A percentile compares a stretch with the other conserved stretches of the same genome.
These are phyloP conservation scores for Galaxias olidus DNA, from an alignment of 2,797 vertebrate genomes.

Conservation along the genomic window DNA sequence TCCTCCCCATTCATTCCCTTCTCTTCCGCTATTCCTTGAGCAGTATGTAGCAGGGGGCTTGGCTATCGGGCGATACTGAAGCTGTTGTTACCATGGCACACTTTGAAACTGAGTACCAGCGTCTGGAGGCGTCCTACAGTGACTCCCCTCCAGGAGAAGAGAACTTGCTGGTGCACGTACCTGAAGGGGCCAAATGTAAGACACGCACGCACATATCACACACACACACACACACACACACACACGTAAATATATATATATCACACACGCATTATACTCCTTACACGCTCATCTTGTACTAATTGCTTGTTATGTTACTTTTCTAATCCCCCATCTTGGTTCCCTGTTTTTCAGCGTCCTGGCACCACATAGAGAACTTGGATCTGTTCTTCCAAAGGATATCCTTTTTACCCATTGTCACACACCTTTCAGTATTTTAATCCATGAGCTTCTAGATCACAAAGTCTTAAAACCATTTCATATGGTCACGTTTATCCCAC, in stretches of 20 bases:
- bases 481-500: too few relatives aligned
- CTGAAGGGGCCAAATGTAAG: constrained; percentile 94
- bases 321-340: constrained; percentile 4
- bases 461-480: background rate
- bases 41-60: constrained; percentile 54
- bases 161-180: constrained; percentile 90
- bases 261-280: background rate
- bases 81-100: constrained; percentile 82
- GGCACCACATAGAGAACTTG: constrained; percentile 98
- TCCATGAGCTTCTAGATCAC: background rate
- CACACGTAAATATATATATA: background rate
- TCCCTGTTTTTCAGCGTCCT: constrained; percentile 81
- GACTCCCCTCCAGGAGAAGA: constrained; percentile 95
- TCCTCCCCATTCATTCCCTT: constrained; percentile 5
- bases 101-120: constrained; percentile 95
- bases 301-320: background rate
- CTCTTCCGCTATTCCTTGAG: constrained; percentile 1
- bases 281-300: background rate
- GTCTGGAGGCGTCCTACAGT: constrained; percentile 92
- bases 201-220: background rate
- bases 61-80: constrained; percentile 48
- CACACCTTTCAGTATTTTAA: too few relatives aligned
- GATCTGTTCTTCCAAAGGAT: constrained; percentile 99
- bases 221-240: constrained; percentile 2
- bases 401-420: constrained; percentile 82